These are phyloP conservation scores for Aplodontia rufa DNA, from an alignment of 2,113 vertebrate species.

Conservation along the genomic window DNA sequence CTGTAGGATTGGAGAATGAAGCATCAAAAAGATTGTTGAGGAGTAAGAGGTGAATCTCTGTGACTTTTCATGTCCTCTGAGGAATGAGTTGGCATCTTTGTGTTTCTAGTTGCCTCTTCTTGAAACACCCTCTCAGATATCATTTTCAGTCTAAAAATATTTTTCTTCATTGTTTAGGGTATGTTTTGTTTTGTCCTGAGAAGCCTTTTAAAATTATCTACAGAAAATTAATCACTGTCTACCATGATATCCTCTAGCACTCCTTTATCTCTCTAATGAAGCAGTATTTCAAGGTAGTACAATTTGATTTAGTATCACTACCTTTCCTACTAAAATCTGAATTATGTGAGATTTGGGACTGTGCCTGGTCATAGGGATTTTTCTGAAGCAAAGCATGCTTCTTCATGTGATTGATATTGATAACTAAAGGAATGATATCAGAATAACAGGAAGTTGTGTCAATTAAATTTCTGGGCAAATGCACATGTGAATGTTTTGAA, in stretches of 20 bases:
- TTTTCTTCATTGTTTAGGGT: background rate
- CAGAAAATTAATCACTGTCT: background rate
- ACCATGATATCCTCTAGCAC: background rate
- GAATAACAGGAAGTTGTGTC: background rate
- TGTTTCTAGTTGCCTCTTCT: background rate
- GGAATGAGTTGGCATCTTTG: background rate
- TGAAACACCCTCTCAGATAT: background rate
- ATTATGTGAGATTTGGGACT: slow-evolving; percentile 18
- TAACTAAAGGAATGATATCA: background rate
- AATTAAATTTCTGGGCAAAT: background rate
- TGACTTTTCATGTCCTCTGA: background rate
- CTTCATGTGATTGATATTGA: background rate
- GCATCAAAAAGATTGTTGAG: background rate
- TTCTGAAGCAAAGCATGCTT: background rate
- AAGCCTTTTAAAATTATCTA: background rate
- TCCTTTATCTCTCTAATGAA: background rate
- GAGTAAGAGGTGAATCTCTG: background rate
- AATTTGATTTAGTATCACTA: background rate
- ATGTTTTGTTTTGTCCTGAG: background rate
- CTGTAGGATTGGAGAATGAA: background rate
- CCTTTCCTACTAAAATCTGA: background rate
- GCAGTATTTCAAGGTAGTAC: background rate
- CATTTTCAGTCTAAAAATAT: background rate
- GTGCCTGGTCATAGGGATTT: background rate
- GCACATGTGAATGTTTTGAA: background rate